Base-by-base conservation (phyloP, 2,797 vertebrate species). In the Thalassophryne amazonica region DNA sequence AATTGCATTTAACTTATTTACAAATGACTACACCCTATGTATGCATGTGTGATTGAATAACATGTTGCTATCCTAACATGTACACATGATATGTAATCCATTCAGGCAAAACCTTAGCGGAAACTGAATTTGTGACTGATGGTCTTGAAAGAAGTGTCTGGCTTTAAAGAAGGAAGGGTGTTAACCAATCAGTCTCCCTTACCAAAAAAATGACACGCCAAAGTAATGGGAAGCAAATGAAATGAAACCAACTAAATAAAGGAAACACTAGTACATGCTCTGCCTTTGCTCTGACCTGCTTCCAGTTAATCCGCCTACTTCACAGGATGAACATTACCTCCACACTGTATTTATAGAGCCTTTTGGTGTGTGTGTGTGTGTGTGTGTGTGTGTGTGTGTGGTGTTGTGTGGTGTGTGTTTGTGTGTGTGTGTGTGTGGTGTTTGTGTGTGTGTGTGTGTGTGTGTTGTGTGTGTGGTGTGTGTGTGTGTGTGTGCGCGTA, bases 251-350 rank as follows among this genome's bases (percentile, higher is more conserved):
- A 55, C 61, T 59, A 57, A 75, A 78, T 19, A 41, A 60, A 35
- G 85, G 69, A 63, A 83, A 75, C 77, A 57, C 65, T 52, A 18
- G 36, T 80, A 70, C 56, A 57, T 60, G 71, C 62, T 50, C 70
- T 84, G 80, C 72, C 78, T 80, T 81, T 83, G 59, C 57, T 79
- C 74, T 89, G 88, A 89, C 88, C 87, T 84, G 84, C 73, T 87
- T 89, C 81, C 75, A 78, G 80, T 78, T 83, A 86, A 86, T 81
- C 85, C 80, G 80, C 84, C 87, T 80, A 82, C 81, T 86, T 86
- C 78, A 76, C 82, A 76, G 73, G 55, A 69, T 61, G 66, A 86
- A 81, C 68, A 48, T 85, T 84, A 86, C 80, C 71, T 78, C 81
- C 69, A 78, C 76, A 57, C 66, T 69, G 65, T 85, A 86, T 85